A percentile compares a stretch with the other conserved stretches of the same genome.
These are phyloP conservation scores for Dusona sp. DNA, from an alignment of 2,888 invertebrate genomes.

Conservation along the genomic window DNA sequence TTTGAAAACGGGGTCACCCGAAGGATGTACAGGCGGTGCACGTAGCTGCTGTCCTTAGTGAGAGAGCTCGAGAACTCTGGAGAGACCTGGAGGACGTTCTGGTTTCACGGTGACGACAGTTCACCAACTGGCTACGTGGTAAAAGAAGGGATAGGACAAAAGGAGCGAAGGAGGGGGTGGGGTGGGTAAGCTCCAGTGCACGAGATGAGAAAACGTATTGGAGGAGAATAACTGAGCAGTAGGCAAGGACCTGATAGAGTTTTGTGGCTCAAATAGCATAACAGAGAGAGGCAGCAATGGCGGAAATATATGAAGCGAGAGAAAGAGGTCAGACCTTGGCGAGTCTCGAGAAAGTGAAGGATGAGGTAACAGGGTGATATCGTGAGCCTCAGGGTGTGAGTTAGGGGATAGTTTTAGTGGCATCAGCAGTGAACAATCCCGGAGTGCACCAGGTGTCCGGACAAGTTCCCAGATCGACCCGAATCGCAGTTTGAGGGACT, in stretches of 20 bases:
- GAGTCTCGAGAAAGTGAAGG: conserved; percentile 16
- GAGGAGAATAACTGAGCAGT: neutral
- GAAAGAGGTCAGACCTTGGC: conserved; percentile 9
- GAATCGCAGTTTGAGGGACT: conserved; percentile 78
- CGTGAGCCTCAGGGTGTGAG: conserved; percentile 19
- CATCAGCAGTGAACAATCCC: conserved; percentile 54
- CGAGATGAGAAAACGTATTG: conserved; percentile 48
- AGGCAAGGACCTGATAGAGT: conserved; percentile 4
- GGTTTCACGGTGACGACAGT: conserved; percentile 63
- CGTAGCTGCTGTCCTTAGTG: conserved; percentile 48
- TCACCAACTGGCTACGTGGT: conserved; percentile 52
- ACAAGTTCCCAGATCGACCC: conserved; percentile 74
- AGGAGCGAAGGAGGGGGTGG: neutral
- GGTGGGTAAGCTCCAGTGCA: conserved; percentile 28
- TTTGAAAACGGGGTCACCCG: conserved; percentile 51
- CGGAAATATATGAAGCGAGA: neutral
- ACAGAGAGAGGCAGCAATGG: conserved; percentile 4
- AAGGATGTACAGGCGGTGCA: conserved; percentile 56
- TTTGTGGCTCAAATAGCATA: conserved; percentile 23
- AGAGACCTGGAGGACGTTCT: conserved; percentile 42
- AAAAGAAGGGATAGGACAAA: neutral
- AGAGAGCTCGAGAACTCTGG: conserved; percentile 37
- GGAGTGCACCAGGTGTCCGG: conserved; percentile 59
- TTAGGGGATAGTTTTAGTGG: conserved; percentile 51
- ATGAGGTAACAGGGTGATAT: conserved; percentile 33